phyloP scores from a whole-genome alignment of 2,797 vertebrate species.

The Sylvia borin region DNA sequence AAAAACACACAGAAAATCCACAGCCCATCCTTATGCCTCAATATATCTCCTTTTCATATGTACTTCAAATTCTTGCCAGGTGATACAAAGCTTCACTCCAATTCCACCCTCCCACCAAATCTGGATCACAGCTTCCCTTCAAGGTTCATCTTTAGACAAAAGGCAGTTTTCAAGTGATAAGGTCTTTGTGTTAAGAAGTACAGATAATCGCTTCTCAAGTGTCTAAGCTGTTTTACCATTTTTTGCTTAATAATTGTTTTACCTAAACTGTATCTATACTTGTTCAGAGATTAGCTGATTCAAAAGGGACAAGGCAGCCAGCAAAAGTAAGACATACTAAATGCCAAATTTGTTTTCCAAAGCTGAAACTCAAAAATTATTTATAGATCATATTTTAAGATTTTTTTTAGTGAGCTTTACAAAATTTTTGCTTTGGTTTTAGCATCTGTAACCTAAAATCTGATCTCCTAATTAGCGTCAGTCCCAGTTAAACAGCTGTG shows the following conservation, averaged over 20 bases:
- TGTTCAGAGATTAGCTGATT: not conserved
- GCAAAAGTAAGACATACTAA: not conserved
- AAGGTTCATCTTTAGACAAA: not conserved
- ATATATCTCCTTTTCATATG: not conserved
- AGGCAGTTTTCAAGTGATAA: not conserved
- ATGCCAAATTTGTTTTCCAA: not conserved
- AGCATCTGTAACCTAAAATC: constrained; percentile 50
- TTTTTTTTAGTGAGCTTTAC: not conserved
- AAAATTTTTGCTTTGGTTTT: constrained; percentile 34
- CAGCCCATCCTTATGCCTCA: not conserved
- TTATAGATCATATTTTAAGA: constrained; percentile 10
- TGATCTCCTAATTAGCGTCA: not conserved
- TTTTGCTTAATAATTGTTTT: not conserved
- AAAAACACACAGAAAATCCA: not conserved
- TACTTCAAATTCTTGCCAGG: not conserved
- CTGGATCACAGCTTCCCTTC: not conserved
- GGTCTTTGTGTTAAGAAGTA: not conserved
- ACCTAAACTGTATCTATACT: not conserved
- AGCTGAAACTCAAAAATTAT: not conserved
- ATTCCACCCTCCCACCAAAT: not conserved
- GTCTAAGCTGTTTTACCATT: not conserved
- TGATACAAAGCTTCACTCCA: not conserved
- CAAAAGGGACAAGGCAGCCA: not conserved
- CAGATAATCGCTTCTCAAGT: not conserved
- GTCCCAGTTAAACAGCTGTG: constrained; percentile 50